Conservation (phyloP, 2,888 invertebrate species). For the Brenthis daphne region DNA sequence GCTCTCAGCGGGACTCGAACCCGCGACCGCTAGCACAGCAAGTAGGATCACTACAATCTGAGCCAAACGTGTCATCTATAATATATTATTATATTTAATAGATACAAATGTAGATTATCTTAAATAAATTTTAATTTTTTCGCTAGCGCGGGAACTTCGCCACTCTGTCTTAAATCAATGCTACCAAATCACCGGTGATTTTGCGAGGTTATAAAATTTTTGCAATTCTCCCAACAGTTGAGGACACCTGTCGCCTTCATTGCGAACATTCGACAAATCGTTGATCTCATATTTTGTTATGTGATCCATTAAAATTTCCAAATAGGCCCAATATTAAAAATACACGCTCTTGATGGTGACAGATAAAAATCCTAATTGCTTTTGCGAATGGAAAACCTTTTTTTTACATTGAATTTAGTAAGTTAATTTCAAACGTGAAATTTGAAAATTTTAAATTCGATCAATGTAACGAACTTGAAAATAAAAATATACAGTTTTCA, state of each 20-base stretch:
- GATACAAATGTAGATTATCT: background rate
- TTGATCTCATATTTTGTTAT: constrained; percentile 47
- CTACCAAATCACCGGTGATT: constrained; percentile 45
- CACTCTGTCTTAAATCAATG: constrained; percentile 33
- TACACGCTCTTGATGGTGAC: constrained; percentile 8
- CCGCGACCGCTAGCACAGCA: no score
- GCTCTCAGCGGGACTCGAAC: background rate
- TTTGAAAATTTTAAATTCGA: no score
- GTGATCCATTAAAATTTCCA: constrained; percentile 43
- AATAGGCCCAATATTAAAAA: constrained; percentile 39
- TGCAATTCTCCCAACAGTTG: constrained; percentile 39
- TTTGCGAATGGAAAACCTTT: constrained; percentile 2
- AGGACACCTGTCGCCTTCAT: constrained; percentile 51
- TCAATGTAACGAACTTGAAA: no score
- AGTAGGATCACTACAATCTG: no score
- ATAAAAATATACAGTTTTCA: no score
- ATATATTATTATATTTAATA: background rate
- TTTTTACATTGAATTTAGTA: background rate
- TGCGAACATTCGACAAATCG: constrained; percentile 42
- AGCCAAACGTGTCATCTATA: no score
- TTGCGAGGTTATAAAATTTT: constrained; percentile 44
- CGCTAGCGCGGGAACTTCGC: background rate
- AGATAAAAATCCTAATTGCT: constrained; percentile 8
- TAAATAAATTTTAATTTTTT: background rate
- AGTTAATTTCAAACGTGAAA: no score